Base-by-base conservation (phyloP, 2,888 invertebrate genomes). In the Caenorhabditis sp. region DNA sequence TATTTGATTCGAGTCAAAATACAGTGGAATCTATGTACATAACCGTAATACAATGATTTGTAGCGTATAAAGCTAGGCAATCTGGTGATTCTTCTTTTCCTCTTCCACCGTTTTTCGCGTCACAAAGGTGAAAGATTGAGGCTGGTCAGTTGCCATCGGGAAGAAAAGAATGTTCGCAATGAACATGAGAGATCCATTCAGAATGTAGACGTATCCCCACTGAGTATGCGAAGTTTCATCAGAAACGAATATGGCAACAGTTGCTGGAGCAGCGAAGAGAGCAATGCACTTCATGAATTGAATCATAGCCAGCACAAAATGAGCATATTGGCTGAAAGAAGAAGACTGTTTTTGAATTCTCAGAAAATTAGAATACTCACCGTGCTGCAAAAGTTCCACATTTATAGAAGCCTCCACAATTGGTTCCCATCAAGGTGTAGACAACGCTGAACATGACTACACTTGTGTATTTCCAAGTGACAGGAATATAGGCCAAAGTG, bases 331-430 rank as follows among this genome's bases (percentile, higher is more conserved):
- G 19, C 86, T 87, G 63, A 38, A 81, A 66, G 0, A 10, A 12
- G 12, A 3, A 2, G 1, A 2, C 2, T 0, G 10, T 22, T 51
- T 22, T 0, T 8, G 6, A 2, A 3, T 22, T 10, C 22, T 1
- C 6, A 4, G 24, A 24, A 10, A 26, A 26, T 8, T 12, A 47
- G 38, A 44, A n/a, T 6, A 31, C 69, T 73, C 24, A 88, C 89
- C 89, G 80, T 58, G 90, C 84, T 8, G 88, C 86, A 47, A 90
- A 81, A 0, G 90, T 88, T 54, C 87, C 90, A 54, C 90, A 90
- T 74, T 90, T 90, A 74, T 90, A 90, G 82, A 90, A 90, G 16
- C 90, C 90, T 8, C 90, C 90, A 49, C 90, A 89, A 76, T 90
- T 90, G 12, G 88, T 85, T 2, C 89, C 89, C 77, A 89, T 85